Percentiles rank a stretch among this genome's conserved stretches.
Conservation (phyloP, 1,140 invertebrate species). For the Aphaenogaster ashmeadi region DNA sequence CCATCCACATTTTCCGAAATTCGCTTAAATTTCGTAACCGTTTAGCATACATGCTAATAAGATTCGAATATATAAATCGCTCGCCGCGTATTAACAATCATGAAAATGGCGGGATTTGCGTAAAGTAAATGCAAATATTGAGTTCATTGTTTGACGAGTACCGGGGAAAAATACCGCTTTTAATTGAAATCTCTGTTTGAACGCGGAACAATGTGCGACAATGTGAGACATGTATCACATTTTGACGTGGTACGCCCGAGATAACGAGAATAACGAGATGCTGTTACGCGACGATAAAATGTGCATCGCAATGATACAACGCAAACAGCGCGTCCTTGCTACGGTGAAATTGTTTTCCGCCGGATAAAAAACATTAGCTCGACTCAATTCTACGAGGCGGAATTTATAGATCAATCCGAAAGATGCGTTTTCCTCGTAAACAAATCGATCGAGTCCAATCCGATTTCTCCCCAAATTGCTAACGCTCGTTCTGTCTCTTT, state of each 20-base stretch:
- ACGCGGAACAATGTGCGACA: slow-evolving; percentile 23
- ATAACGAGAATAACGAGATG: slow-evolving; percentile 40
- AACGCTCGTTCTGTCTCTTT: neutral
- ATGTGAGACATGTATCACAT: slow-evolving; percentile 48
- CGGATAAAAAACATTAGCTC: slow-evolving; percentile 33
- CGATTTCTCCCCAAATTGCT: neutral
- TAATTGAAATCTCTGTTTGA: slow-evolving; percentile 53
- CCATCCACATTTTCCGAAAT: neutral
- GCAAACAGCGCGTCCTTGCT: slow-evolving; percentile 40
- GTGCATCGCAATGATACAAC: slow-evolving; percentile 26
- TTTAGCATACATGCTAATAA: slow-evolving; percentile 41
- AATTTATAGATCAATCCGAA: slow-evolving; percentile 46
- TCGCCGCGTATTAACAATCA: slow-evolving; percentile 36
- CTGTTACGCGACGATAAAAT: slow-evolving; percentile 37
- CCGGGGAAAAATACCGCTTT: slow-evolving; percentile 26
- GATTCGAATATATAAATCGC: slow-evolving; percentile 8
- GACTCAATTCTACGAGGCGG: neutral
- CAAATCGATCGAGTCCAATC: slow-evolving; percentile 12
- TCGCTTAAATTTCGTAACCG: neutral
- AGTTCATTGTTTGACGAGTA: slow-evolving; percentile 31
- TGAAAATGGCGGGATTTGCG: slow-evolving; percentile 6
- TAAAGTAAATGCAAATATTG: slow-evolving; percentile 42
- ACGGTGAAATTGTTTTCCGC: slow-evolving; percentile 37
- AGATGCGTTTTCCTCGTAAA: slow-evolving; percentile 32
- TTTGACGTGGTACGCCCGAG: slow-evolving; percentile 23